Conservation (phyloP, 2,797 vertebrate genomes). For the Odontamblyopus lacepedii region DNA sequence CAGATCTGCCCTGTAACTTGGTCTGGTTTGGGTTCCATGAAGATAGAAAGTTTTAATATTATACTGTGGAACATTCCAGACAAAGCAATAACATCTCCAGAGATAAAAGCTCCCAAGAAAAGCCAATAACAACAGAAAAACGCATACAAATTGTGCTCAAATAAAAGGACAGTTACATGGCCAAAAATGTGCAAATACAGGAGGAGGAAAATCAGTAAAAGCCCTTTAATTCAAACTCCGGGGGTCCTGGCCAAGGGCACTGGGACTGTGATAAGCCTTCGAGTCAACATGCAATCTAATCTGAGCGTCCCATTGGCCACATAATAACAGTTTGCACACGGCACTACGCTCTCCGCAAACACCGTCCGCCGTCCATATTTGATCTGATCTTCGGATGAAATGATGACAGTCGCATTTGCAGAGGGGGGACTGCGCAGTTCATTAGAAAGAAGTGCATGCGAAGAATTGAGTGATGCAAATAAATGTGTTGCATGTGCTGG, state of each 20-base stretch:
- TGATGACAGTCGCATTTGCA: conserved; percentile 64
- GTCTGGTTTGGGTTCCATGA: too few species aligned
- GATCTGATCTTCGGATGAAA: conserved; percentile 53
- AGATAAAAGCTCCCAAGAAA: too few species aligned
- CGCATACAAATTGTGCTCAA: too few species aligned
- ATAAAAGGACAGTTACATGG: too few species aligned
- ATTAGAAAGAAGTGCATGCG: conserved; percentile 50
- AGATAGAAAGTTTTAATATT: too few species aligned
- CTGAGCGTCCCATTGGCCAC: conserved; percentile 67
- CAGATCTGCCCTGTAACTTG: too few species aligned
- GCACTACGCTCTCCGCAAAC: conserved; percentile 54
- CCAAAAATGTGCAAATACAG: too few species aligned
- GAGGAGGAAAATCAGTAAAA: too few species aligned
- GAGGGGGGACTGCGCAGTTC: conserved; percentile 54
- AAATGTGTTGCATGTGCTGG: background rate
- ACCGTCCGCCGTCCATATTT: conserved; percentile 22
- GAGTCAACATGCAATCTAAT: conserved; percentile 69
- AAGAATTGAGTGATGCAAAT: background rate
- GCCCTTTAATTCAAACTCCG: conserved; percentile 46
- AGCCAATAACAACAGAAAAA: too few species aligned
- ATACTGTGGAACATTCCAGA: too few species aligned
- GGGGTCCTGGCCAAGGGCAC: conserved; percentile 67
- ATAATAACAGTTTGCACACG: conserved; percentile 69
- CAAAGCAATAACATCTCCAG: too few species aligned
- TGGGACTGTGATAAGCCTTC: conserved; percentile 66